These are phyloP conservation scores for Pentamera pediparva DNA, from an alignment of 53 echinoderm and acorn worm genomes.

Conservation along the genomic window DNA sequence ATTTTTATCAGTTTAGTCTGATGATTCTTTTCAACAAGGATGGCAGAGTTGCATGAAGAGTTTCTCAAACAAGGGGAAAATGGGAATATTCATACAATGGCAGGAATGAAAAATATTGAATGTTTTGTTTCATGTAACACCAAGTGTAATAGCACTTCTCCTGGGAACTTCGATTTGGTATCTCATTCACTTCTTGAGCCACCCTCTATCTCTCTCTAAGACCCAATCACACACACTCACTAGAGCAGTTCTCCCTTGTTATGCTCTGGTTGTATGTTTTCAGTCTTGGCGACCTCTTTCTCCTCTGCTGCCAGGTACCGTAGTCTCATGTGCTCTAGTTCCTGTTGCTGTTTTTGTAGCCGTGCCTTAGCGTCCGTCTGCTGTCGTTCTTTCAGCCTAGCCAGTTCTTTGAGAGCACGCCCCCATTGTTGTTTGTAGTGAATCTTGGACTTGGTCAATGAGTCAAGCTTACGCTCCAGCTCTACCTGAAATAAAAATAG, in stretches of 20 bases:
- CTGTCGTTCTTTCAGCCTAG: conserved; percentile 76
- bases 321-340: conserved; percentile 95
- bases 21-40: too few species aligned
- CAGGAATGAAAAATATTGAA: too few species aligned
- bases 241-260: conserved; percentile 90
- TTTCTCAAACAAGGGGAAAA: too few species aligned
- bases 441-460: conserved; percentile 83
- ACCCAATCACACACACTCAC: too few species aligned
- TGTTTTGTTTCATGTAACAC: too few species aligned
- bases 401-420: conserved; percentile 88
- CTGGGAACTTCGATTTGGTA: too few species aligned
- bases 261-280: conserved; percentile 72
- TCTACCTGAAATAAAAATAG: conserved; percentile 87
- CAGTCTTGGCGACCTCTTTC: conserved; percentile 88
- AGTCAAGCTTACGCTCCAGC: conserved; percentile 83
- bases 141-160: too few species aligned
- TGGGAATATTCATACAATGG: too few species aligned
- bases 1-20: too few species aligned
- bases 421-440: conserved; percentile 99
- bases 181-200: too few species aligned
- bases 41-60: too few species aligned
- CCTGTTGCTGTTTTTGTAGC: conserved; percentile 81
- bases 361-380: conserved; percentile 83
- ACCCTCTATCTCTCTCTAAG: too few species aligned
- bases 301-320: conserved; percentile 94